Evolutionary conservation across 1,140 invertebrate species (phyloP).

Genomic region (Rhizoglyphus robini): DNA sequence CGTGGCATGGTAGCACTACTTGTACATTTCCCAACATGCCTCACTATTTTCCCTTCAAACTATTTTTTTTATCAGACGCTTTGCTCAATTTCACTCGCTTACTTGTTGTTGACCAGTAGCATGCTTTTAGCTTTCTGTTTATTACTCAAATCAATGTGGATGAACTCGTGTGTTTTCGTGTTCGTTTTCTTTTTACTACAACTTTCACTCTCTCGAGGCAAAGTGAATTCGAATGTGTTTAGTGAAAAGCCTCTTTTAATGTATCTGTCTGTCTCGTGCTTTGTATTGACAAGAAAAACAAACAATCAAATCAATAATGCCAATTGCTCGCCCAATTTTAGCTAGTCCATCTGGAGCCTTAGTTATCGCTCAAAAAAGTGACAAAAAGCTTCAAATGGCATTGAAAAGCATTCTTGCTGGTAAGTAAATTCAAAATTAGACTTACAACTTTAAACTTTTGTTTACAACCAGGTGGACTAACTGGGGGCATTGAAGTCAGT

Average conservation of each 20-base stretch:
- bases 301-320: background rate
- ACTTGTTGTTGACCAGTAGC: too few species aligned
- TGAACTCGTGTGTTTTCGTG: background rate
- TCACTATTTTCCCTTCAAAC: too few species aligned
- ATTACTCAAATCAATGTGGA: background rate
- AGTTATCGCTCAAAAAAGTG: background rate
- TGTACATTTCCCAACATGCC: too few species aligned
- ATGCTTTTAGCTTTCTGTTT: too few species aligned
- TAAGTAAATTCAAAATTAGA: too few species aligned
- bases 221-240: background rate
- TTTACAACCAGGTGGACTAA: constrained; percentile 75
- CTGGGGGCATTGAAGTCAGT: constrained; percentile 94
- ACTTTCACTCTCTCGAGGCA: background rate
- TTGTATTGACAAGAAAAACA: background rate
- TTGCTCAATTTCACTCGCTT: too few species aligned
- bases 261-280: too few species aligned
- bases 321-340: too few species aligned
- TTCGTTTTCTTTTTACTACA: background rate
- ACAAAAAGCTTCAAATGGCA: constrained; percentile 42
- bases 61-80: too few species aligned
- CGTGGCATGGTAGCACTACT: too few species aligned
- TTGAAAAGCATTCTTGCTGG: constrained; percentile 67
- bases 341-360: background rate
- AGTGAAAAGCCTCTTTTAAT: too few species aligned
- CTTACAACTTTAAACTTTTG: too few species aligned